These are phyloP conservation scores for Hylomyscus alleni DNA, from an alignment of 2,797 vertebrate species.

Conservation along the genomic window DNA sequence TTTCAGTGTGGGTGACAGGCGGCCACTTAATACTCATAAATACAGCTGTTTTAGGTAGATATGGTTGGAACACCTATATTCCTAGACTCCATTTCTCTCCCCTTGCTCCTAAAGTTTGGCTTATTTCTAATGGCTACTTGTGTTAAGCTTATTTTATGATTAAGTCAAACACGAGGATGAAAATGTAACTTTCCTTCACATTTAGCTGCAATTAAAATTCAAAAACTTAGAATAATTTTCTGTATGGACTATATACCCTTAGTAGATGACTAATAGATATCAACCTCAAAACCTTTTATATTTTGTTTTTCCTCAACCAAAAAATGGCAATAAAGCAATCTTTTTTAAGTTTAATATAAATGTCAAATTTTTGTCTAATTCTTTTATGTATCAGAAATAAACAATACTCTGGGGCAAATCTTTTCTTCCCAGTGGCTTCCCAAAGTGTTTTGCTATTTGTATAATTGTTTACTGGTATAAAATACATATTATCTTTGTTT, in stretches of 20 bases:
- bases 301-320: conserved; percentile 21
- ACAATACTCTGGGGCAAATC: background rate
- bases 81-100: background rate
- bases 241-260: conserved; percentile 24
- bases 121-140: conserved; percentile 32
- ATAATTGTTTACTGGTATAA: background rate
- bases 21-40: conserved; percentile 5
- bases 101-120: background rate
- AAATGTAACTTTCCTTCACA: background rate
- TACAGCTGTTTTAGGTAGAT: background rate
- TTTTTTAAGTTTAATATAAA: conserved; percentile 56
- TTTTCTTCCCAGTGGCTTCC: conserved; percentile 21
- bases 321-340: conserved; percentile 32
- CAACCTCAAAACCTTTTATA: background rate
- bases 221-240: background rate
- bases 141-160: background rate
- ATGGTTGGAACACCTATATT: background rate
- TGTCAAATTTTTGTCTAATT: background rate
- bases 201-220: conserved; percentile 10
- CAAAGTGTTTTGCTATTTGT: background rate
- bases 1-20: background rate
- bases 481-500: background rate
- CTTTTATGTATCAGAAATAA: conserved; percentile 29
- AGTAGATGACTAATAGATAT: background rate
- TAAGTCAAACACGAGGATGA: background rate